A percentile compares a stretch with the other conserved stretches of the same genome.
phyloP scores from a whole-genome alignment of 2,888 invertebrate genomes.

The Amphipoea lucens region DNA sequence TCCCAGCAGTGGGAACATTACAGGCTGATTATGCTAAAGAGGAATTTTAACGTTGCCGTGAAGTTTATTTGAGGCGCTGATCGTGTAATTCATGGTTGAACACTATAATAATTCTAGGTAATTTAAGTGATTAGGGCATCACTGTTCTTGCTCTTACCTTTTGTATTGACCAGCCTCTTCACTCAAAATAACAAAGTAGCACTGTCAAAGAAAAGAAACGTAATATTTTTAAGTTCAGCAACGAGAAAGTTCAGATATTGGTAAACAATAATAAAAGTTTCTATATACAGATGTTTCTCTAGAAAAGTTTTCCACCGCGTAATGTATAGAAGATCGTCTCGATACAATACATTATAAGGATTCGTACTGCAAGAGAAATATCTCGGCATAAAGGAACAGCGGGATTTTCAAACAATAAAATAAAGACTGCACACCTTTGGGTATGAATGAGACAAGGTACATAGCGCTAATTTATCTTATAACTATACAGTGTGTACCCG shows the following conservation, averaged over 20 bases:
- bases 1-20: neutral
- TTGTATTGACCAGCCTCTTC: neutral
- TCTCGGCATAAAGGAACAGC: conserved; percentile 7
- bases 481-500: neutral
- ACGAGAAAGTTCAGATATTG: neutral
- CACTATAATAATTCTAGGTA: too few species aligned
- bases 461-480: neutral
- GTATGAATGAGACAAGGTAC: conserved; percentile 26
- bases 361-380: conserved; percentile 12
- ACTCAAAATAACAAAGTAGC: neutral
- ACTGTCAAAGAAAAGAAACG: neutral
- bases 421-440: neutral
- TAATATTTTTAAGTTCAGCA: neutral
- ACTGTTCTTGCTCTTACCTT: neutral
- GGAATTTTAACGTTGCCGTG: too few species aligned
- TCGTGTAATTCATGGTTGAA: too few species aligned
- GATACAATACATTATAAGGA: neutral
- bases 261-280: neutral
- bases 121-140: too few species aligned
- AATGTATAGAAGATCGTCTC: conserved; percentile 11
- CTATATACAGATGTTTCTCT: neutral
- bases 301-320: neutral
- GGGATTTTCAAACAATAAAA: conserved; percentile 35
- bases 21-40: neutral
- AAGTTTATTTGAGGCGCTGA: too few species aligned